Base-by-base conservation (phyloP, 2,797 vertebrate genomes). In the Sebastes vulpes region DNA sequence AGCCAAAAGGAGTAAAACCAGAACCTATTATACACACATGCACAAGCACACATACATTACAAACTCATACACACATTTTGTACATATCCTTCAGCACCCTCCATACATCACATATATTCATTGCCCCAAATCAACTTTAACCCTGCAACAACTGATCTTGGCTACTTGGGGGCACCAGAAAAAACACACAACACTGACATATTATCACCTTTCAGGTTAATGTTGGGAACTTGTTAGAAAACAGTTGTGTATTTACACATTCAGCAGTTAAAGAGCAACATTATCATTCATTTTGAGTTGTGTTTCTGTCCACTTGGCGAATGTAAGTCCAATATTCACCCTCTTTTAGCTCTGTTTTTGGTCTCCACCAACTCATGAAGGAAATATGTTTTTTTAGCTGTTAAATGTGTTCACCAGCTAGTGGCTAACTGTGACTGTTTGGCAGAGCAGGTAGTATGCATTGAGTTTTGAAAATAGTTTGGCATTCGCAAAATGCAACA, bases 1-100 rank as follows among this genome's bases (percentile, higher is more conserved):
- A 89, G 82, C 85, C 87, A 87, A 82, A 84, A 81, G 26, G 79
- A 90, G 83, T 59, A 79, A 84, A 89, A 88, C 1, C 79, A 76
- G 61, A 89, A 70, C 46, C 81, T 77, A 81, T 84, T 88, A 85
- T 65, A 88, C 78, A 74, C 77, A 83, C 70, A 74, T 10, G 35
- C 68, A 68, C 67, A 78, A 38, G 26, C 77, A 84, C 25, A 56
- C 52, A 26, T 48, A 10, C 48, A 74, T 29, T 8, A 58, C 57
- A 72, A 54, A 65, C 66, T 16, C 50, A 63, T 16, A 63, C 29
- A 65, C 72, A 81, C 63, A 68, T 54, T 79, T 72, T 81, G 2
- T 52, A 65, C 57, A 56, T 16, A 65, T 65, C 31, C 25, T 73
- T 72, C 23, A 72, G 65, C 48, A 63, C 31, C 9, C 10, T n/a